Evolutionary conservation across 2,797 vertebrate species (phyloP).

Genomic region (Chanos chanos): DNA sequence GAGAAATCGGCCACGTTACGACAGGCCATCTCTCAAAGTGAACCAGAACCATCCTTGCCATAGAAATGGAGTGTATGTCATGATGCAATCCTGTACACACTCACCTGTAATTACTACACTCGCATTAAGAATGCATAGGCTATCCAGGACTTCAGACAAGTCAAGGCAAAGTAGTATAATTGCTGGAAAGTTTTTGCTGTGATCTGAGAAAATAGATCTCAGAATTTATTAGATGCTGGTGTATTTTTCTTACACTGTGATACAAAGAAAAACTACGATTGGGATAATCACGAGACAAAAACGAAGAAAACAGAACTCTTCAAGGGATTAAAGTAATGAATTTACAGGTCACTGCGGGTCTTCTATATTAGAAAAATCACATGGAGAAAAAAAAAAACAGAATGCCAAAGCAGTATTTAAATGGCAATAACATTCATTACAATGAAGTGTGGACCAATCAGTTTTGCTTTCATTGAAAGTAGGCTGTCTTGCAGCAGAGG

Average conservation of each 20-base stretch:
- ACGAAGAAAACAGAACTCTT: too few species aligned
- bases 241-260: not conserved
- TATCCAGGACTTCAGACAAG: not conserved
- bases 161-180: slow-evolving; percentile 3
- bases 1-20: slow-evolving; percentile 22
- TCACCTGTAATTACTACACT: slow-evolving; percentile 36
- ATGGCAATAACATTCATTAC: too few species aligned
- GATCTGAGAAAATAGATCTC: slow-evolving; percentile 6
- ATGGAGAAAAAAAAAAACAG: too few species aligned
- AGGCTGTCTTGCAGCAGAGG: too few species aligned
- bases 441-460: too few species aligned
- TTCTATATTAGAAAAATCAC: too few species aligned
- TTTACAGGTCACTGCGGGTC: too few species aligned
- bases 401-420: too few species aligned
- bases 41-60: not conserved
- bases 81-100: slow-evolving; percentile 19
- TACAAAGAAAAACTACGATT: not conserved
- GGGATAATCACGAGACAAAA: not conserved
- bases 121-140: slow-evolving; percentile 1
- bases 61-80: not conserved
- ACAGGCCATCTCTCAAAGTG: slow-evolving; percentile 3
- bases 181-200: slow-evolving; percentile 1
- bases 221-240: not conserved
- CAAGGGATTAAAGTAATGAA: too few species aligned
- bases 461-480: too few species aligned